These are phyloP conservation scores for Drosophila kambysellisi DNA, from an alignment of 2,888 invertebrate genomes.

Conservation along the genomic window DNA sequence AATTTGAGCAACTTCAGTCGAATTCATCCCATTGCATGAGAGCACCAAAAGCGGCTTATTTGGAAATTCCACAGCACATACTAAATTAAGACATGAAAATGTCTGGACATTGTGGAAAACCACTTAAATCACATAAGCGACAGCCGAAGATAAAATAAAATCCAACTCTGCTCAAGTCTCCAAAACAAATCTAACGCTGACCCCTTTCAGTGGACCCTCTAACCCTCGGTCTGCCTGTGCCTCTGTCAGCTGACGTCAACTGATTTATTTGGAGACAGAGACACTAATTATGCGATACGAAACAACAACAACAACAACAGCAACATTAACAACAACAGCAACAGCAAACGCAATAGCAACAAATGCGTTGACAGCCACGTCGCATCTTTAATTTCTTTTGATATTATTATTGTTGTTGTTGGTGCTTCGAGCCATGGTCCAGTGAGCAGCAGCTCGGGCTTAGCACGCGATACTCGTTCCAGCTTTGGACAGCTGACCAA, in stretches of 20 bases:
- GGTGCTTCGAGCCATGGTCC: constrained; percentile 67
- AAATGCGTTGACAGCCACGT: constrained; percentile 71
- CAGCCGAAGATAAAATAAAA: constrained; percentile 55
- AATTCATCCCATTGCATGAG: constrained; percentile 10
- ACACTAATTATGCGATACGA: constrained; percentile 75
- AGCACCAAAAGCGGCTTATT: constrained; percentile 2
- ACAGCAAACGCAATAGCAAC: constrained; percentile 41
- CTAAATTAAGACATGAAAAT: constrained; percentile 71
- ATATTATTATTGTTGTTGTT: constrained; percentile 58
- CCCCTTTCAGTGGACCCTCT: constrained; percentile 37
- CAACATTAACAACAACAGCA: constrained; percentile 42
- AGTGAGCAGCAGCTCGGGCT: constrained; percentile 62
- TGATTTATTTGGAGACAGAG: constrained; percentile 73
- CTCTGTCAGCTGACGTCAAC: constrained; percentile 52
- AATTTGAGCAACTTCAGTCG: not conserved
- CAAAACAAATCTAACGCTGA: constrained; percentile 58
- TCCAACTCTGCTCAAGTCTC: constrained; percentile 7
- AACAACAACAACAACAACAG: constrained; percentile 55
- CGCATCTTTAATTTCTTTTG: constrained; percentile 73
- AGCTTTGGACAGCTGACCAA: constrained; percentile 52
- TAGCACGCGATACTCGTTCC: constrained; percentile 72
- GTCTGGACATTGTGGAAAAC: constrained; percentile 53
- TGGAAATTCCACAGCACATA: constrained; percentile 27
- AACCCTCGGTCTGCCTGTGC: constrained; percentile 5
- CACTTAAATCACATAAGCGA: constrained; percentile 73